Percentiles rank a stretch among this genome's conserved stretches.
These are phyloP conservation scores for Aselliscus stoliczkanus DNA, from an alignment of 2,797 vertebrate genomes.

Conservation along the genomic window DNA sequence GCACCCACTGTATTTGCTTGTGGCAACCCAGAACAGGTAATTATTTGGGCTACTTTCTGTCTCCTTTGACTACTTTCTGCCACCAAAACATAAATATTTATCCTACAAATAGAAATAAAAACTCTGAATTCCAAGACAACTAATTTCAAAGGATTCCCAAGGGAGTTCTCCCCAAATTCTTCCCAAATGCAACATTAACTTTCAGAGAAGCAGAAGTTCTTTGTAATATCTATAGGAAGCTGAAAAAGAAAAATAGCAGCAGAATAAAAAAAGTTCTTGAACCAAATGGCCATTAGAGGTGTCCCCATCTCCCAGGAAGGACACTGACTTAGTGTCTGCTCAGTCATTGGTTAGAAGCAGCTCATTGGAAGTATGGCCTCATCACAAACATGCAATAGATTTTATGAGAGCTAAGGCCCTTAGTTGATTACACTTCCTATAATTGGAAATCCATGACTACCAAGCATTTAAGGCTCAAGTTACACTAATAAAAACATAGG, in stretches of 20 bases:
- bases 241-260: neutral
- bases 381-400: neutral
- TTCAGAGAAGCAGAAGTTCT: neutral
- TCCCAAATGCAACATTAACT: neutral
- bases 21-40: neutral
- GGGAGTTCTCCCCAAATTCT: neutral
- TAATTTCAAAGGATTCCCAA: neutral
- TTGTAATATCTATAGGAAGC: neutral
- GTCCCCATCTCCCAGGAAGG: neutral
- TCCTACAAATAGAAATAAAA: neutral
- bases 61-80: neutral
- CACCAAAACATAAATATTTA: neutral
- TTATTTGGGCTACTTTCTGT: neutral
- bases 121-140: neutral
- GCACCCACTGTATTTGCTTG: neutral
- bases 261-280: neutral
- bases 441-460: neutral
- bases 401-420: neutral
- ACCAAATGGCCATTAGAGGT: neutral
- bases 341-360: neutral
- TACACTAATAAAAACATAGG: neutral
- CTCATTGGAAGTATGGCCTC: neutral
- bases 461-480: neutral
- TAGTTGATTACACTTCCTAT: neutral
- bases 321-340: neutral